Base-by-base conservation (phyloP, 30 jellyfish, hydroid and myxozoan genomes). In the Cassiopea andromeda region DNA sequence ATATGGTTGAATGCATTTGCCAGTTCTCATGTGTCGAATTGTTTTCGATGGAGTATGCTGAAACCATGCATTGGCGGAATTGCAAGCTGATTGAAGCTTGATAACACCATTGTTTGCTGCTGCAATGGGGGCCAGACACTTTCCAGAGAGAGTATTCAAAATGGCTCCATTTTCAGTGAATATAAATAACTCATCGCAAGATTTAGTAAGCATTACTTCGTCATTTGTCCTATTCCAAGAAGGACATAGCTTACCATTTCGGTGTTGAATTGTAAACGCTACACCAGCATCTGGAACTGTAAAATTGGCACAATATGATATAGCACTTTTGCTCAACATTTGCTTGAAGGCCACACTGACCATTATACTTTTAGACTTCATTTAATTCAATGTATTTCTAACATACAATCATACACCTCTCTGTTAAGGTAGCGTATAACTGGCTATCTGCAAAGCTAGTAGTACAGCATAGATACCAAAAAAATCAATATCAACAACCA, bases 1-100 rank as follows among this genome's bases (percentile, higher is more conserved):
- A 1, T 44, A 46, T 2, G 93, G 91, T 47, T 90, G 97, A 68
- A 90, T 64, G 72, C 97, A 90, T 46, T 75, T 83, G 64, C 80
- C 81, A 1, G 97, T 59, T 16, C 67, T 44, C 15, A 57, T 45
- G 54, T 90, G 97, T 49, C 67, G 15, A 14, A 90, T 47, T 44
- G 97, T 46, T n/a, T 68, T 76, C 17, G 76, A 12, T n/a, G 54
- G 38, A 9, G 89, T 86, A 43, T 45, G 80, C 0, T 61, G 15
- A 68, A 60, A 85, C 83, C 69, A 57, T 5, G 78, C 48, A 69
- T 86, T 75, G 13, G 78, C 66, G 19, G 90, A 81, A 49, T 48
- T 59, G 67, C 90, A 81, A 13, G 59, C 73, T 10, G 90, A 44
- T 48, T 81, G 90, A 75, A 81, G 82, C 57, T 61, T 58, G 1